Evolutionary conservation across 2,113 vertebrate species (phyloP).

Genomic region (Balaenoptera acutorostrata): DNA sequence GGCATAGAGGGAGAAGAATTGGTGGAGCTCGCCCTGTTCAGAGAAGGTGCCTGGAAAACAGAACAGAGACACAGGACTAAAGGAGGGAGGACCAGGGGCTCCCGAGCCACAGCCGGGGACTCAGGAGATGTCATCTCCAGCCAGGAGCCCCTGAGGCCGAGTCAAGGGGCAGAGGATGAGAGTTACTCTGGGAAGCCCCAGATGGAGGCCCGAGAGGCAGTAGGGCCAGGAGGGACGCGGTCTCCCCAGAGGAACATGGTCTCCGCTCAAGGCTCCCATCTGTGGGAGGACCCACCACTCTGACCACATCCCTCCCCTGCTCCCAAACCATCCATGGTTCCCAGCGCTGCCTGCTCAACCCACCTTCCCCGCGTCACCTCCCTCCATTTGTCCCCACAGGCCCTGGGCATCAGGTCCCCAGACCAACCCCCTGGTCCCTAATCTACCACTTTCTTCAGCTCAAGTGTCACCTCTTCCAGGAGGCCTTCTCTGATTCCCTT

Average conservation of each 20-base stretch:
- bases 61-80: too few species aligned
- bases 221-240: neutral
- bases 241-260: neutral
- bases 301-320: neutral
- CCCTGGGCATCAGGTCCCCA: too few species aligned
- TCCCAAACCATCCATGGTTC: neutral
- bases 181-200: neutral
- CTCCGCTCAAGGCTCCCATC: neutral
- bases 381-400: neutral
- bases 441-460: neutral
- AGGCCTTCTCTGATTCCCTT: neutral
- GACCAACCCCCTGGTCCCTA: too few species aligned
- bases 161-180: neutral
- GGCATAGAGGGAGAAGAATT: accelerated
- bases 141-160: accelerated
- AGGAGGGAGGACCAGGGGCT: neutral
- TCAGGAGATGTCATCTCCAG: accelerated
- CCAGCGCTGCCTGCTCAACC: neutral
- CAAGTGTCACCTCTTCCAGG: neutral
- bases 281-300: neutral
- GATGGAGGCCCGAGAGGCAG: neutral
- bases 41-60: neutral
- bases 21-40: neutral
- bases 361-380: too few species aligned
- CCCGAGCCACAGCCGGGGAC: neutral